Evolutionary conservation across 2,797 vertebrate species (phyloP), one percentile per base, ranked within the genome.

Genomic region (Periophthalmus magnuspinnatus): DNA sequence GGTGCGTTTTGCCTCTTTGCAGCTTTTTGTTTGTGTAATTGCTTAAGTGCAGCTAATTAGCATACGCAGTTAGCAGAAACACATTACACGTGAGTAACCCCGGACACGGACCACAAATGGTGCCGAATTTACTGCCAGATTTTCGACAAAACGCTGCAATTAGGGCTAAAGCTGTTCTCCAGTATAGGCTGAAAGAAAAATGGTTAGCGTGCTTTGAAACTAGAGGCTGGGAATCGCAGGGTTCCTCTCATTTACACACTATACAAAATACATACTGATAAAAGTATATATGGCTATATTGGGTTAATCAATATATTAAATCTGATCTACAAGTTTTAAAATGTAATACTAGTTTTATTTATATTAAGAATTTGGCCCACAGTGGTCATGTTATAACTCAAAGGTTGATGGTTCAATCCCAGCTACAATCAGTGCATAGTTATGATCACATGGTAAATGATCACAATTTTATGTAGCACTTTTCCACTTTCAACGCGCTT

Each of bases 21-120:
- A 55, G 75, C 67, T 75, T 80, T 81, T 69, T 77, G 75, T 81
- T 83, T 82, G 75, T 76, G 63, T 84, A 80, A 84, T 81, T 82
- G 72, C 78, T 80, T 72, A 79, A 85, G 67, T 79, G 83, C 71
- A 75, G 78, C 72, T 76, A 74, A 79, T 86, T 78, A 81, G 70
- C 59, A 66, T 71, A 75, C 60, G 21, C 57, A 55, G 0, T 1
- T 24, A 71, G 24, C 66, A 34, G 32, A 16, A 1, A 58, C 38
- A 68, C 36, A 73, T 61, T 55, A 61, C 11, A 8, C 33, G 22
- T 10, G 11, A 71, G 63, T 68, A 67, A 79, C 77, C 65, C 47
- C 47, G 0, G 72, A 77, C 68, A 45, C 55, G 22, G 34, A 65
- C 28, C 34, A 47, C 24, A 59, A 68, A 69, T 59, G 70, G 67